A percentile compares a stretch with the other conserved stretches of the same genome.
phyloP scores from a whole-genome alignment of 2,888 invertebrate species.

The Orchesella flavescens region DNA sequence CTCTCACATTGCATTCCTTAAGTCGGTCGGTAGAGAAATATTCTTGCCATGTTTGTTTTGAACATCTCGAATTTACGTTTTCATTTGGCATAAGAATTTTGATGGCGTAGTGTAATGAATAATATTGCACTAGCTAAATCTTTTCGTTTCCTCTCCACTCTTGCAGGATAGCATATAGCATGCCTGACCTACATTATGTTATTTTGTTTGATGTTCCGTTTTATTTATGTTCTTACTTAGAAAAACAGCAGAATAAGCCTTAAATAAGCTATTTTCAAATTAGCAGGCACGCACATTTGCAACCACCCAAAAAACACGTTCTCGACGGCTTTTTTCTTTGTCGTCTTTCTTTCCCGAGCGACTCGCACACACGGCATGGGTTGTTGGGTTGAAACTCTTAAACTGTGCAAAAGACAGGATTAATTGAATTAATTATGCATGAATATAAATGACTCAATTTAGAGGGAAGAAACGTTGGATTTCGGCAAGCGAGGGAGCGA shows the following conservation, averaged over 20 bases:
- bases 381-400: conserved; percentile 13
- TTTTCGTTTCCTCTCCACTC: conserved; percentile 35
- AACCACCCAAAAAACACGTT: neutral
- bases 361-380: neutral
- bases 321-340: neutral
- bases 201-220: too few relatives aligned
- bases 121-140: conserved; percentile 35
- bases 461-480: conserved; percentile 9
- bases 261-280: conserved; percentile 36
- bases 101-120: neutral
- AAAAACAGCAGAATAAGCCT: neutral
- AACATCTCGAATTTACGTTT: too few relatives aligned
- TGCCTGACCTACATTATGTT: conserved; percentile 38
- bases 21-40: too few relatives aligned
- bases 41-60: too few relatives aligned
- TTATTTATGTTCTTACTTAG: neutral
- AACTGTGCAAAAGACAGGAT: conserved; percentile 58
- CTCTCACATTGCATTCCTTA: conserved; percentile 4
- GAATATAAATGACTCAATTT: conserved; percentile 63
- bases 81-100: conserved; percentile 2
- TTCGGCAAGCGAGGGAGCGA: neutral
- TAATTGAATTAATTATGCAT: conserved; percentile 65
- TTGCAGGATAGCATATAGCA: too few relatives aligned
- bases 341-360: neutral
- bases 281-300: conserved; percentile 39